Conservation (phyloP, 1,140 invertebrate species). For the Cyrtorhinus lividipennis region DNA sequence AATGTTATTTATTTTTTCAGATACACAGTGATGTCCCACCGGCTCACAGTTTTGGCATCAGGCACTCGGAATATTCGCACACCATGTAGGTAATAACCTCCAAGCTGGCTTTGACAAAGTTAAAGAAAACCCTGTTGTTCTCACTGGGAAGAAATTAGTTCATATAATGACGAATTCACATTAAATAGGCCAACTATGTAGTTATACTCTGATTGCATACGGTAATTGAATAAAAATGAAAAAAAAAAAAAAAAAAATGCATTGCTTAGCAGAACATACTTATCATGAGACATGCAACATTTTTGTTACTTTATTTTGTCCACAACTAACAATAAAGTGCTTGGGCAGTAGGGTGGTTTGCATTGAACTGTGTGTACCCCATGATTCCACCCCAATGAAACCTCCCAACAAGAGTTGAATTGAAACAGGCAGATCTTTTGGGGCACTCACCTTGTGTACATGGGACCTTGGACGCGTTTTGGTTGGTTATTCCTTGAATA, state of each 20-base stretch:
- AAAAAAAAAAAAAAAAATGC: neutral
- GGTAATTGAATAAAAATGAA: neutral
- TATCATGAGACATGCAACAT: neutral
- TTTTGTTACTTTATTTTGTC: neutral
- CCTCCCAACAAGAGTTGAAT: too few relatives aligned
- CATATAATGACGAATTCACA: too few relatives aligned
- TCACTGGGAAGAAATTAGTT: too few relatives aligned
- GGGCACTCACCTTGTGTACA: too few relatives aligned
- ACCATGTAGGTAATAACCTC: neutral
- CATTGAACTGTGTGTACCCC: too few relatives aligned
- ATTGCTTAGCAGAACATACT: neutral
- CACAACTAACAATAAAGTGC: neutral
- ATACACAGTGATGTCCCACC: conserved; percentile 25
- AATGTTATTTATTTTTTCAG: conserved; percentile 22
- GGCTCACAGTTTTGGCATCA: conserved; percentile 27
- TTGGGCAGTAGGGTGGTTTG: neutral
- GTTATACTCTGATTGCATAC: neutral
- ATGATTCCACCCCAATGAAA: too few relatives aligned
- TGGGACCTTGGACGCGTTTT: too few relatives aligned
- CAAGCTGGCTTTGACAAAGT: neutral
- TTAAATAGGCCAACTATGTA: too few relatives aligned
- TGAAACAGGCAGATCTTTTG: too few relatives aligned
- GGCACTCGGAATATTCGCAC: conserved; percentile 22
- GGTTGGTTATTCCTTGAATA: too few relatives aligned
- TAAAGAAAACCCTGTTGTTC: neutral